These are phyloP conservation scores for Polydrusus cervinus DNA, from an alignment of 2,888 invertebrate species.

Conservation along the genomic window DNA sequence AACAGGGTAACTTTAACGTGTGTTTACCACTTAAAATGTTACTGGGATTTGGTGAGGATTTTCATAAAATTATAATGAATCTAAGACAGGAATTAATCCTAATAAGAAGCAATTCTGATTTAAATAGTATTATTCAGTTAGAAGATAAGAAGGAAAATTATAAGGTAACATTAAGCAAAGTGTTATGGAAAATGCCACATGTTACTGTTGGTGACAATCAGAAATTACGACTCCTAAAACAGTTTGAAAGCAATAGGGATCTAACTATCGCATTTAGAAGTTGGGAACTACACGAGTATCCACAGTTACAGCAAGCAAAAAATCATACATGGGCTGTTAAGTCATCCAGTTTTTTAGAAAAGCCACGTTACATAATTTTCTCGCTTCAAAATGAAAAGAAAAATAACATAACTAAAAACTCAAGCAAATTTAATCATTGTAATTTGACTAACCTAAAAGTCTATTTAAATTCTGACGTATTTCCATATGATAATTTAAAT, in stretches of 20 bases:
- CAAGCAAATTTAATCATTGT: slow-evolving; percentile 58
- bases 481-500: slow-evolving; percentile 63
- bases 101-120: slow-evolving; percentile 46
- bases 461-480: slow-evolving; percentile 60
- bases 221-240: neutral
- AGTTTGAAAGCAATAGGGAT: neutral
- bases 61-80: slow-evolving; percentile 42
- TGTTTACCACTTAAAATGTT: slow-evolving; percentile 23
- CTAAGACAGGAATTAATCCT: slow-evolving; percentile 49
- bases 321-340: slow-evolving; percentile 62
- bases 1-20: slow-evolving; percentile 26
- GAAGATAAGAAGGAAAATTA: neutral
- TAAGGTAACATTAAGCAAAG: neutral
- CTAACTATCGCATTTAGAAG: slow-evolving; percentile 60
- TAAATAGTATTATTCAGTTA: slow-evolving; percentile 36
- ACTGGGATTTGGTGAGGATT: slow-evolving; percentile 31
- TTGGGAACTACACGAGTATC: slow-evolving; percentile 68
- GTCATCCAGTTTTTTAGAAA: neutral
- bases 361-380: neutral
- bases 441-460: slow-evolving; percentile 65
- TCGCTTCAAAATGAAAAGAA: neutral
- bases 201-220: neutral
- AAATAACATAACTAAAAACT: neutral
- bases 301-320: slow-evolving; percentile 60
- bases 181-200: neutral